Base-by-base conservation (phyloP, 2,797 vertebrate genomes). In the Coranthus polyacanthus region DNA sequence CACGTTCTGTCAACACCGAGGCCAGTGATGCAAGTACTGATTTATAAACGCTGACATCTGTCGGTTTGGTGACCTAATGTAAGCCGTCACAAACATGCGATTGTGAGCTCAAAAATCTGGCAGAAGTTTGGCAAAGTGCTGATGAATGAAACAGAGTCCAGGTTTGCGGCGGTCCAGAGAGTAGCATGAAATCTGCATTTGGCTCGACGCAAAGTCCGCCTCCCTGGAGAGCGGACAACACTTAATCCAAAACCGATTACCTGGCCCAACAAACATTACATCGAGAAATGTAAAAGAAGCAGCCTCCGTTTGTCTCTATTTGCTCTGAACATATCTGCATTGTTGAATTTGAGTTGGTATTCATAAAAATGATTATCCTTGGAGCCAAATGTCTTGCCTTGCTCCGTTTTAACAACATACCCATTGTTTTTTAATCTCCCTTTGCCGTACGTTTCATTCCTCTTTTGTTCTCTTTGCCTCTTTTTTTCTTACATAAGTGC, bases 121-220 rank as follows among this genome's bases (percentile, higher is more conserved):
- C 57, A 68, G 50, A 41, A 44, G 59, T 60, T 76, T 78, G 74
- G 57, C 64, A 76, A 61, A 54, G 62, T 70, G 49, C 55, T 75
- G 66, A 71, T 62, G 70, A 74, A 57, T 2, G 11, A 63, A 82
- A 70, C n/a, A 42, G 59, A 68, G 53, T 75, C 68, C 66, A 76
- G 50, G 70, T n/a, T n/a, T n/a, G n/a, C n/a, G n/a, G n/a, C n/a
- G n/a, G n/a, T n/a, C n/a, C n/a, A n/a, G n/a, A n/a, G n/a, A n/a
- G n/a, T n/a, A n/a, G n/a, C n/a, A n/a, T 73, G 55, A 79, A 79
- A 84, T 79, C 63, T 74, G 60, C 66, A 74, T 59, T 74, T 79
- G 79, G 76, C 41, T 42, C 10, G 6, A 42, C 60, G 80, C n/a
- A n/a, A n/a, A n/a, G n/a, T n/a, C n/a, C n/a, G n/a, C n/a, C n/a